Evolutionary conservation across 2,888 invertebrate genomes (phyloP).

Genomic region (Callyntrura sp.): DNA sequence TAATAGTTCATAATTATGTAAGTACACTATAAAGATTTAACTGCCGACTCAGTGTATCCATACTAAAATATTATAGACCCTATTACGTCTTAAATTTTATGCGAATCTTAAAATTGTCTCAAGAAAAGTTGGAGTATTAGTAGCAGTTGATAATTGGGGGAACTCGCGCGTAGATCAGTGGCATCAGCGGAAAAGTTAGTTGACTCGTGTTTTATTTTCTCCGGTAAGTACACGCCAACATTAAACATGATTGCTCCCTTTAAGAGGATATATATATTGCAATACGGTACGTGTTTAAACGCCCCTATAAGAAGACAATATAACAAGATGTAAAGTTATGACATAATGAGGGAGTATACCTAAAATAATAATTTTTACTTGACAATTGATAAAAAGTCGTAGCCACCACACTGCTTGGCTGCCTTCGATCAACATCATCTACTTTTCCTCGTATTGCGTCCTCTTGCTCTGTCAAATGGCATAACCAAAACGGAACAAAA

Average conservation of each 20-base stretch:
- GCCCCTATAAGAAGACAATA: background rate
- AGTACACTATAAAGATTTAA: background rate
- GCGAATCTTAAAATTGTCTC: constrained; percentile 59
- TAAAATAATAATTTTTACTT: background rate
- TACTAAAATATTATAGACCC: background rate
- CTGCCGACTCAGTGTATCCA: too few species aligned
- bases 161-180: background rate
- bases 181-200: background rate
- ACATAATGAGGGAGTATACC: too few species aligned
- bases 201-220: constrained; percentile 20
- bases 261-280: background rate
- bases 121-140: constrained; percentile 16
- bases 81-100: background rate
- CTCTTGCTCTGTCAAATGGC: background rate
- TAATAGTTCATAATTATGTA: constrained; percentile 48
- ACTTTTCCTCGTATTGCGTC: background rate
- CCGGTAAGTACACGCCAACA: background rate
- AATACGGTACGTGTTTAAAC: background rate
- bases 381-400: background rate
- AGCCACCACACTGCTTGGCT: too few species aligned
- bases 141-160: constrained; percentile 21
- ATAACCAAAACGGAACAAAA: background rate
- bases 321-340: background rate
- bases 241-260: constrained; percentile 7
- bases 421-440: background rate